Base-by-base conservation (phyloP, 2,888 invertebrate species). In the Syrista parreyssii region DNA sequence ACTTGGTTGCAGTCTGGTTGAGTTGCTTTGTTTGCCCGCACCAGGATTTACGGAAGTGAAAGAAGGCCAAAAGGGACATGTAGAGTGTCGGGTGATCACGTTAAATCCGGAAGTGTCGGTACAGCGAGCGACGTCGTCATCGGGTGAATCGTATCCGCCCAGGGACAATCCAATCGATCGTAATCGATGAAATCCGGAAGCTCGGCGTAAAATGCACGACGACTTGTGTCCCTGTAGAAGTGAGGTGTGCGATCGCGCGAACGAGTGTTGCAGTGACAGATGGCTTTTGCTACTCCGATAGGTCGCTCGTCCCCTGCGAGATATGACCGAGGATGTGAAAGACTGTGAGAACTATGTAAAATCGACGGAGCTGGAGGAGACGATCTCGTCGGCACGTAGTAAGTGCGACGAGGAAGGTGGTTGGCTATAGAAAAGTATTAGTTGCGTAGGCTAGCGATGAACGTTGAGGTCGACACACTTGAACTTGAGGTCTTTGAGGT, bases 401-500 rank as follows among this genome's bases (percentile, higher is more conserved):
- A 84, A 84, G 85, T 86, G 88, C 87, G 87, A 84, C 87, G 89
- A 87, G 87, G 87, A 88, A 88, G n/a, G 85, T 87, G 86, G 85
- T 86, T 88, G 83, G 87, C 87, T 85, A 85, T 87, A 86, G 86
- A 84, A 87, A 84, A 87, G 83, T 86, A 85, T 87, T 88, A 88
- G 88, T 87, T 81, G 78, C 80, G 80, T 82, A 84, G 83, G 79
- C 81, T 83, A 85, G 84, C 87, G 88, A 90, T 90, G 90, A 90
- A 86, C 88, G 87, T 85, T 87, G 88, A 89, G 86, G 85, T 87
- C 84, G 91, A 91, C 86, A 89, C 89, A 83, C 88, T 91, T 87
- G 91, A 91, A 88, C 91, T 91, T 88, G 91, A 91, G 85, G 90
- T 91, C 84, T 91, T 91, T 90, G 91, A 91, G 91, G 91, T 91